phyloP scores from a whole-genome alignment of 1,140 invertebrate species.

The Pygmarrhopalites habei region DNA sequence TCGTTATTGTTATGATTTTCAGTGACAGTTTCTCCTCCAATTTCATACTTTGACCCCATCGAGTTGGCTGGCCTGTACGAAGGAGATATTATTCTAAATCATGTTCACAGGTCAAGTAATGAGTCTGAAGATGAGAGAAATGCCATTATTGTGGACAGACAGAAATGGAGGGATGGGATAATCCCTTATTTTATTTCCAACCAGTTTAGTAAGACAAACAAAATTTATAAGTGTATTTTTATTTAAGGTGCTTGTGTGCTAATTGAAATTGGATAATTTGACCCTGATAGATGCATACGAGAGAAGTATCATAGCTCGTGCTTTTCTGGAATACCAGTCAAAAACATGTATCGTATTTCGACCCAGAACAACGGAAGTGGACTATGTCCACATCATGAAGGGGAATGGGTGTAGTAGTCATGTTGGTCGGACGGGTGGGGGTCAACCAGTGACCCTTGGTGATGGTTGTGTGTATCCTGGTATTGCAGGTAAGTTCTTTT shows the following conservation, averaged over 20 bases:
- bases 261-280: not conserved
- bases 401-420: conserved; percentile 41
- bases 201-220: conserved; percentile 42
- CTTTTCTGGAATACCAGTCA: conserved; percentile 41
- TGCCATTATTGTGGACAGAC: conserved; percentile 22
- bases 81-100: conserved; percentile 40
- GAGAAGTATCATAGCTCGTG: conserved; percentile 41
- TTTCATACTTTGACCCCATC: conserved; percentile 39
- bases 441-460: conserved; percentile 47
- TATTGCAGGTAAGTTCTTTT: too few relatives aligned
- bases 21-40: conserved; percentile 2
- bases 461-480: conserved; percentile 62
- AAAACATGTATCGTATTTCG: conserved; percentile 46
- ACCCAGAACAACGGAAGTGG: conserved; percentile 41
- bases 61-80: conserved; percentile 44
- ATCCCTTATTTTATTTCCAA: conserved; percentile 45
- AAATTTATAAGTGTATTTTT: too few relatives aligned
- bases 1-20: not conserved
- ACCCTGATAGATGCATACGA: conserved; percentile 37
- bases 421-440: conserved; percentile 37
- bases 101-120: not conserved
- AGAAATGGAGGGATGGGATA: conserved; percentile 39
- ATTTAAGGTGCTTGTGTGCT: not conserved
- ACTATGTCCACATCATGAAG: conserved; percentile 44
- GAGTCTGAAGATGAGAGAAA: conserved; percentile 14